These are phyloP conservation scores for Rhopalosiphum padi DNA, from an alignment of 1,140 invertebrate genomes.

Conservation along the genomic window DNA sequence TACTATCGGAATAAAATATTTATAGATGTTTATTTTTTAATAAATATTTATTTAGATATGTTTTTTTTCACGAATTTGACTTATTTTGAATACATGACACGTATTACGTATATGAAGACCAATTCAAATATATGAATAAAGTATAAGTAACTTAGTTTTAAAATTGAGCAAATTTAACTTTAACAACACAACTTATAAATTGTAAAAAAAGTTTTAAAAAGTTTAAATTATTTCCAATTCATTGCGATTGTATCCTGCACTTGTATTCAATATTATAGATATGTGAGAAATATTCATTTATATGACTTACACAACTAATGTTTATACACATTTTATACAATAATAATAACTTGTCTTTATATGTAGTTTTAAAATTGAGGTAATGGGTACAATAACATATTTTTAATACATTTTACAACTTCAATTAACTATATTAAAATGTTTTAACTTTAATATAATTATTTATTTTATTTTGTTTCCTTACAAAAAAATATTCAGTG, in stretches of 20 bases:
- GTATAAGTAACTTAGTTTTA: constrained; percentile 6
- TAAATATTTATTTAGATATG: not conserved
- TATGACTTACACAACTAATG: not conserved
- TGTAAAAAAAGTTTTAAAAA: not conserved
- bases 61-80: not conserved
- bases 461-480: no score
- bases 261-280: not conserved
- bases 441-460: not conserved
- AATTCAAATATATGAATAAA: not conserved
- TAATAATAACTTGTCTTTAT: not conserved
- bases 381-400: not conserved
- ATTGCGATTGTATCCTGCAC: not conserved
- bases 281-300: not conserved
- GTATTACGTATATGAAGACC: not conserved
- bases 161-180: not conserved
- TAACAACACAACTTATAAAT: not conserved
- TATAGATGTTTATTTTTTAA: not conserved
- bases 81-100: not conserved
- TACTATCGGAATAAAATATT: not conserved
- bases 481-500: no score
- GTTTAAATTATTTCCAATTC: not conserved
- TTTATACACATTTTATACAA: not conserved
- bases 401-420: not conserved
- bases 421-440: not conserved
- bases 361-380: not conserved